These are phyloP conservation scores for Salvator merianae DNA, from an alignment of 2,113 vertebrate species.

Conservation along the genomic window DNA sequence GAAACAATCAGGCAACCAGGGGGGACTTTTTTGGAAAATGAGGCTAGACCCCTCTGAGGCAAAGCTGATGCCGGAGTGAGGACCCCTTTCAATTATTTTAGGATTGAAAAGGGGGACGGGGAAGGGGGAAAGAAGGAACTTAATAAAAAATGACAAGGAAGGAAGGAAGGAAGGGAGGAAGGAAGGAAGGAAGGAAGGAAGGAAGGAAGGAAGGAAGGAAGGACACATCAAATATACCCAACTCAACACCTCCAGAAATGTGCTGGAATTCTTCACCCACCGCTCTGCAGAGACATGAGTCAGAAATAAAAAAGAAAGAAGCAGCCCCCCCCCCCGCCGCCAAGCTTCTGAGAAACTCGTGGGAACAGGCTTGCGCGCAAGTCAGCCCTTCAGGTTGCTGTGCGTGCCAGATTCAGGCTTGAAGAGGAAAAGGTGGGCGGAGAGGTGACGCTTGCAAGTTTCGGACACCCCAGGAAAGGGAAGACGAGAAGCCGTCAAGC, in stretches of 20 bases:
- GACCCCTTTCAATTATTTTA: too few species aligned
- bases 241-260: background rate
- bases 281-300: background rate
- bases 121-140: background rate
- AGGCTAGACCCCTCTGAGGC: too few species aligned
- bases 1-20: too few species aligned
- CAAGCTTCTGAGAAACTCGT: slow-evolving; percentile 19
- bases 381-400: too few species aligned
- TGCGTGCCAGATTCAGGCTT: background rate
- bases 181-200: background rate
- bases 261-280: background rate
- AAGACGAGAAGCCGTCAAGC: background rate
- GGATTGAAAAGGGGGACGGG: too few species aligned
- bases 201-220: background rate
- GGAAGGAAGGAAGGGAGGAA: too few species aligned
- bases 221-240: too few species aligned
- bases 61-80: too few species aligned
- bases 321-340: too few species aligned
- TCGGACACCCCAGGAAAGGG: background rate
- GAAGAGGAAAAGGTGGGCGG: background rate
- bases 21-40: too few species aligned
- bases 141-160: background rate
- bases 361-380: background rate
- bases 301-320: background rate
- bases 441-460: background rate